A percentile compares a stretch with the other conserved stretches of the same genome.
Evolutionary conservation across 2,797 vertebrate species (phyloP).

Genomic region (Smutsia temminckii): DNA sequence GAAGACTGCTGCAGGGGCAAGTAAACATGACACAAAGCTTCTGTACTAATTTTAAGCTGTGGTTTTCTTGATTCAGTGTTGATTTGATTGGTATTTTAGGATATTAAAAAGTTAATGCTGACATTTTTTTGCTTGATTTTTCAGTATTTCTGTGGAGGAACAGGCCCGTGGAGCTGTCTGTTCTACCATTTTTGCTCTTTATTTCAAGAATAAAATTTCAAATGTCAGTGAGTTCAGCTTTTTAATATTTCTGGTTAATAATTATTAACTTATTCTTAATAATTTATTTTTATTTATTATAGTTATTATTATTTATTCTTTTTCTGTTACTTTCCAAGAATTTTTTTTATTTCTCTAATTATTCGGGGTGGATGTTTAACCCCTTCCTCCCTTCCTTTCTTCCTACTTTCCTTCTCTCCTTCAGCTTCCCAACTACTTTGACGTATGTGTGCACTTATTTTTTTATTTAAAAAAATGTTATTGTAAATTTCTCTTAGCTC

Average conservation of each 20-base stretch:
- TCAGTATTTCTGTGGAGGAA: not conserved
- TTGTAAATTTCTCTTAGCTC: not conserved
- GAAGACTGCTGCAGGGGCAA: not conserved
- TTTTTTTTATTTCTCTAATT: not conserved
- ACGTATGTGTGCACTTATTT: not conserved
- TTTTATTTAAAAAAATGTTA: not conserved
- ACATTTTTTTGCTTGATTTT: not conserved
- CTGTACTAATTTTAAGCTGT: not conserved
- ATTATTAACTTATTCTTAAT: not conserved
- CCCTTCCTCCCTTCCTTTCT: not conserved
- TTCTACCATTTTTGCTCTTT: not conserved
- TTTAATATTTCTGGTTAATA: not conserved
- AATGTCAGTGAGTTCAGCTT: not conserved
- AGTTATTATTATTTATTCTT: not conserved
- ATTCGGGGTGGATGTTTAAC: not conserved
- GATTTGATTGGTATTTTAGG: not conserved
- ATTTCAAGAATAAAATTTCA: not conserved
- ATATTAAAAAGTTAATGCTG: not conserved
- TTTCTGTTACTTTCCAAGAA: not conserved
- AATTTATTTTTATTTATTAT: not conserved
- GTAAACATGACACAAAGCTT: not conserved
- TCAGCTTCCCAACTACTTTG: not conserved
- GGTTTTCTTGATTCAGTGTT: not conserved
- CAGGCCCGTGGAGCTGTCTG: not conserved
- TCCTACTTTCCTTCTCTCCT: not conserved